Evolutionary conservation across 2,113 vertebrate genomes (phyloP).

Genomic region (Alectura lathami): DNA sequence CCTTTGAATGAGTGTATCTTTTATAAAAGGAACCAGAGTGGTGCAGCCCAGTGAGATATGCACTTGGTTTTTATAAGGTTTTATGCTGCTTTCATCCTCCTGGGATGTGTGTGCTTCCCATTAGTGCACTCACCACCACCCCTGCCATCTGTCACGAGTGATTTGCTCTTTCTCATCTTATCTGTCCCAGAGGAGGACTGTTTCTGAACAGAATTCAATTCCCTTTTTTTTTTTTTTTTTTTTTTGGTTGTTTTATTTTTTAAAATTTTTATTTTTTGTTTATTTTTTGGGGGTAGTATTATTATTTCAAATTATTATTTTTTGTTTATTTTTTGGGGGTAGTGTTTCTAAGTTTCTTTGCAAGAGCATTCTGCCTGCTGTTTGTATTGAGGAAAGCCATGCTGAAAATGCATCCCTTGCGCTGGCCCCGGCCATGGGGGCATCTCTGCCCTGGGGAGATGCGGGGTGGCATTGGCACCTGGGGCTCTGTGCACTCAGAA

Average conservation of each 20-base stretch:
- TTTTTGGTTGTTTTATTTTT: neutral
- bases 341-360: neutral
- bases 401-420: neutral
- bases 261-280: neutral
- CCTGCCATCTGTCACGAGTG: slow-evolving; percentile 41
- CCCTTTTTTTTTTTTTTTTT: rapidly evolving
- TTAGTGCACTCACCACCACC: slow-evolving; percentile 27
- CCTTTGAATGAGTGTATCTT: slow-evolving; percentile 5
- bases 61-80: neutral
- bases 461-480: neutral
- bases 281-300: neutral
- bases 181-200: neutral
- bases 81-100: slow-evolving; percentile 17
- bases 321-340: neutral
- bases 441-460: neutral
- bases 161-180: slow-evolving; percentile 38
- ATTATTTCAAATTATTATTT: neutral
- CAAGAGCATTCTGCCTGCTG: neutral
- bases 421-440: neutral
- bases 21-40: neutral
- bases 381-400: neutral
- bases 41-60: neutral
- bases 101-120: slow-evolving; percentile 41
- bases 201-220: neutral
- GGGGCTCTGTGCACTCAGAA: neutral